Percentiles rank a stretch among this genome's conserved stretches.
phyloP scores from a whole-genome alignment of 2,797 vertebrate species.

The Apogon hyalosoma region DNA sequence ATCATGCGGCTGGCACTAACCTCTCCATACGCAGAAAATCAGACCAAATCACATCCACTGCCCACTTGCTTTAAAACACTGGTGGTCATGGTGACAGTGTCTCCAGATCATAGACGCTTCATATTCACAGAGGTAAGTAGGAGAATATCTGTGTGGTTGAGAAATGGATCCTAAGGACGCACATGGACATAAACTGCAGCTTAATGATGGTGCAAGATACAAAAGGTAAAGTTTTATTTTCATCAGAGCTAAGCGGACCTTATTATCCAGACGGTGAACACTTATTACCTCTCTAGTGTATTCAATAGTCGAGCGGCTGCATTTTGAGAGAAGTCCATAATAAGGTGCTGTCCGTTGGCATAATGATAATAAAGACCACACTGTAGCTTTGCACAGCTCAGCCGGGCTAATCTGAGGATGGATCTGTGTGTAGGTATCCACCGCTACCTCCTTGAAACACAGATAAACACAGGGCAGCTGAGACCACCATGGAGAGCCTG shows the following conservation, averaged over 20 bases:
- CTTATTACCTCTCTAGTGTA: conserved; percentile 25
- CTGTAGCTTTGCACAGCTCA: background rate
- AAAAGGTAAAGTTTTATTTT: conserved; percentile 26
- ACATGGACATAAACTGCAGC: conserved; percentile 1
- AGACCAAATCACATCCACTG: conserved; percentile 31
- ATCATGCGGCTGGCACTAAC: conserved; percentile 23
- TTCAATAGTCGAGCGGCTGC: conserved; percentile 30
- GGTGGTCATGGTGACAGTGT: background rate
- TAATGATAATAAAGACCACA: conserved; percentile 30
- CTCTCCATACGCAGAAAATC: conserved; percentile 6
- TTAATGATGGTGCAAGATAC: conserved; percentile 12
- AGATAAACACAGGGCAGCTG: conserved; percentile 55
- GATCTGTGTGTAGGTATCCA: conserved; percentile 42
- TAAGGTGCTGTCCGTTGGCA: conserved; percentile 14
- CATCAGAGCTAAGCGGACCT: conserved; percentile 6
- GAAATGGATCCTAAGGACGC: background rate
- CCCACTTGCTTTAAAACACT: conserved; percentile 14
- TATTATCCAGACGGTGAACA: conserved; percentile 11
- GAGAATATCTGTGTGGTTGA: background rate
- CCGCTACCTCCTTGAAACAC: conserved; percentile 34
- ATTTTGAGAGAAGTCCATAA: conserved; percentile 9
- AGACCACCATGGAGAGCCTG: conserved; percentile 50
- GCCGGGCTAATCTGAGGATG: conserved; percentile 40
- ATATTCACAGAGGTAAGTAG: conserved; percentile 1
- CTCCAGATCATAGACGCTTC: background rate